Evolutionary conservation across 2,888 invertebrate genomes (phyloP), one percentile per base, ranked within the genome.

Genomic region (Lasius fuliginosus): DNA sequence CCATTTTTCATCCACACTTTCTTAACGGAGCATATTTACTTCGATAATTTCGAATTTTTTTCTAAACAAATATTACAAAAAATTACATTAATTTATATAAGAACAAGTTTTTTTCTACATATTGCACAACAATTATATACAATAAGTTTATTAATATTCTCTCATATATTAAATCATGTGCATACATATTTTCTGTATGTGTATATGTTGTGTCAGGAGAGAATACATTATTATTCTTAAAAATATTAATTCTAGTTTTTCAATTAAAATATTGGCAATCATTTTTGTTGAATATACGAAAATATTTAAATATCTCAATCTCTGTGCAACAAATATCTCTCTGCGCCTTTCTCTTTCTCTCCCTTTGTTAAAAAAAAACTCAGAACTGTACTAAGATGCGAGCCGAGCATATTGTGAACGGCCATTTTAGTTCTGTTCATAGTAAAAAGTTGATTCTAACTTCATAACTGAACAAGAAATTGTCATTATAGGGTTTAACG

Each of bases 381-480:
- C 33, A n/a, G 18, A 62, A 60, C n/a, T 56, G n/a, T 56, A 15
- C 33, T 74, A 62, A 74, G 46, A 81, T 81, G 18, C 46, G 8
- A 56, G 11, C 15, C 56, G 6, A 75, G 46, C 75, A 36, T 81
- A 74, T 65, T 33, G 75, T 18, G 74, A 79, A 60, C 42, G 75
- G 60, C 27, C n/a, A 75, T 74, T 75, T 74, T 60, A 75, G 6
- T 4, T 79, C 30, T 46, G 33, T 12, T 18, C 18, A 23, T 33
- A 81, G 36, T 74, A 79, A 74, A 74, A 81, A 81, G 79, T 81
- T 74, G 76, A 81, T 81, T 81, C 60, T 74, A 81, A 81, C 79
- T 81, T 81, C 36, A 81, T 81, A 75, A 81, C 46, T 46, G 46
- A 74, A 75, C 60, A 75, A 81, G 79, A 81, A 75, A 81, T 81